phyloP scores from a whole-genome alignment of 2,113 vertebrate species.

The Asarcornis scutulata region DNA sequence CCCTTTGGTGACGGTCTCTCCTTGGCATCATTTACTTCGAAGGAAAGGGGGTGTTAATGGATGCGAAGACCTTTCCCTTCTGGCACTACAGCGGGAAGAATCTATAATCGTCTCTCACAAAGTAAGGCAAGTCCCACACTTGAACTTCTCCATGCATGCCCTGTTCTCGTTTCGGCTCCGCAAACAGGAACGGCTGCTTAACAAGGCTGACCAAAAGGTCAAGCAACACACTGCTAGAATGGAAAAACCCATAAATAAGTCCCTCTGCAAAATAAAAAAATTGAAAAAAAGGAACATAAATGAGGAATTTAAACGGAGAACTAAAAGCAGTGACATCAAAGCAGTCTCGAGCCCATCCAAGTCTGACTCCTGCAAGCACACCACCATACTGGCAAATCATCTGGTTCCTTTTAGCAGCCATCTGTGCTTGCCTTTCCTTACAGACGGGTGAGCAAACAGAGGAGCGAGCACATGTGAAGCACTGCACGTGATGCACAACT shows the following conservation, averaged over 20 bases:
- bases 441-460: slow-evolving; percentile 40
- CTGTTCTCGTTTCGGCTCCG: background rate
- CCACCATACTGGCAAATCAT: background rate
- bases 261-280: background rate
- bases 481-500: background rate
- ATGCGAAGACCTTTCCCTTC: background rate
- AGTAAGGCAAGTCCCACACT: background rate
- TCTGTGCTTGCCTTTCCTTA: slow-evolving; percentile 41
- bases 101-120: fast-evolving
- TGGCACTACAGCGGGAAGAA: background rate
- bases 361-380: background rate
- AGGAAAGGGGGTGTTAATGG: background rate
- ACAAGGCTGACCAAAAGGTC: background rate
- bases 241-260: background rate
- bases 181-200: background rate
- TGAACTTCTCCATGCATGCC: background rate
- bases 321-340: background rate
- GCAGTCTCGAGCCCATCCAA: background rate
- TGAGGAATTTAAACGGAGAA: background rate
- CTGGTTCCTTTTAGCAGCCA: slow-evolving; percentile 20
- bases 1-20: background rate
- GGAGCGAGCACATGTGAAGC: background rate
- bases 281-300: background rate
- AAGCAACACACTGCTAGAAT: background rate
- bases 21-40: background rate